Base-by-base conservation (phyloP, 92 coral and sea anemone species). In the Heliopora coerulea region DNA sequence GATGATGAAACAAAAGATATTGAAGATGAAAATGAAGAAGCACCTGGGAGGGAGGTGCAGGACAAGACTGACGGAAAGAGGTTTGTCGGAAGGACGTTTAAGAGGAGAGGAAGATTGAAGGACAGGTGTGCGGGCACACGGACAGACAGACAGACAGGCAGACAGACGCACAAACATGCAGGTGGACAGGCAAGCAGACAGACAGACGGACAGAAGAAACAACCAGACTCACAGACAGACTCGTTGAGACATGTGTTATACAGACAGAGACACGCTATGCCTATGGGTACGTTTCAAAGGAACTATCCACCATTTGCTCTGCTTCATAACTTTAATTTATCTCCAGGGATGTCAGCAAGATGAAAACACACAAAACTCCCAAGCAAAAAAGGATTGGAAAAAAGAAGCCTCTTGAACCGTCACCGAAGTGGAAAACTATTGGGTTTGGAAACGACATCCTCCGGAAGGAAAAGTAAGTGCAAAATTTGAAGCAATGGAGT, bases 371-470 rank as follows among this genome's bases (percentile, higher is more conserved):
- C 54, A 90, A 86, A 84, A 56, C 78, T 1, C 28, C 86, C 0
- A 87, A 83, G 30, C 88, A 90, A 84, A 93, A 93, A 81, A 84
- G 80, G 46, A 82, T 80, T 7, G 88, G 89, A 31, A 89, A 89
- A 67, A 87, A 86, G 3, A 83, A 88, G 41, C 29, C 78, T 19
- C 67, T 78, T 27, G 96, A 90, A 58, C 89, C 96, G 23, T 93
- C 98, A 32, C 96, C 88, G 69, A 86, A 91, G 60, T 93, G 98
- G 99, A 95, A 86, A 95, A 87, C 79, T 37, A 87, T 89, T 34
- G 96, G 88, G 25, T 87, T 89, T 63, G 91, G 91, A 12, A 78
- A 78, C 27, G 96, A 89, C 60, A 66, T 87, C 59, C 69, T 84
- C 10, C 89, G 84, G 13, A 82, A 88, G n/a, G 89, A 86, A 9